Evolutionary conservation across 2,113 vertebrate species (phyloP).

Genomic region (Rhinichthys klamathensis): DNA sequence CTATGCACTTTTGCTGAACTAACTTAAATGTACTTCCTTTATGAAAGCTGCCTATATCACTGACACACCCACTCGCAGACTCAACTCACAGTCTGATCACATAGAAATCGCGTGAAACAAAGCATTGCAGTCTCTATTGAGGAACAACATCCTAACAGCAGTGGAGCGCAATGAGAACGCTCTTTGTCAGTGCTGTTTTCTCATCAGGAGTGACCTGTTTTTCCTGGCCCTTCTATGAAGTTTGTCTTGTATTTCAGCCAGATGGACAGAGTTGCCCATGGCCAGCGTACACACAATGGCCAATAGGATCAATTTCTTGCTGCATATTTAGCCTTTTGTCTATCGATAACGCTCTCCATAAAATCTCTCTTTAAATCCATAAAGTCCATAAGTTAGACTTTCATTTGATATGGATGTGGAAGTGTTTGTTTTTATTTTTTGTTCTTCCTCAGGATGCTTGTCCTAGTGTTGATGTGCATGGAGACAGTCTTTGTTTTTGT

Average conservation of each 20-base stretch:
- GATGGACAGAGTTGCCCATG: slow-evolving; percentile 41
- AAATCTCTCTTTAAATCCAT: not conserved
- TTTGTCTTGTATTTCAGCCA: slow-evolving; percentile 58
- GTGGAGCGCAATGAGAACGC: slow-evolving; percentile 24
- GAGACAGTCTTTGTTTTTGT: slow-evolving; percentile 75
- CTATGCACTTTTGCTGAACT: slow-evolving; percentile 77
- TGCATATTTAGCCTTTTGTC: slow-evolving; percentile 43
- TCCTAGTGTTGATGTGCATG: slow-evolving; percentile 56
- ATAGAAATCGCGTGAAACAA: slow-evolving; percentile 29
- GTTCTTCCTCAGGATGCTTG: slow-evolving; percentile 62
- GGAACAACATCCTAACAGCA: slow-evolving; percentile 9
- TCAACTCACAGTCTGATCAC: slow-evolving; percentile 26
- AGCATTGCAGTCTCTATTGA: slow-evolving; percentile 20
- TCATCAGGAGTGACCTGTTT: slow-evolving; percentile 53
- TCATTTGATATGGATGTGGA: not conserved
- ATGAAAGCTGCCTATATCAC: slow-evolving; percentile 10
- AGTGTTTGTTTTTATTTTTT: slow-evolving; percentile 59
- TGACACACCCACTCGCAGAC: slow-evolving; percentile 12
- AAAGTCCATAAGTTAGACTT: not conserved
- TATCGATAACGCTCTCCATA: slow-evolving; percentile 27
- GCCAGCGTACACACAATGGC: slow-evolving; percentile 3
- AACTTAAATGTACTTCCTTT: slow-evolving; percentile 1
- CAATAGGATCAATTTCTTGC: slow-evolving; percentile 18
- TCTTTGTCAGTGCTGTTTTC: slow-evolving; percentile 47
- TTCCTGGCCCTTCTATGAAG: slow-evolving; percentile 32